phyloP scores from a whole-genome alignment of 2,888 invertebrate genomes.

The Zaprionus lineosus region DNA sequence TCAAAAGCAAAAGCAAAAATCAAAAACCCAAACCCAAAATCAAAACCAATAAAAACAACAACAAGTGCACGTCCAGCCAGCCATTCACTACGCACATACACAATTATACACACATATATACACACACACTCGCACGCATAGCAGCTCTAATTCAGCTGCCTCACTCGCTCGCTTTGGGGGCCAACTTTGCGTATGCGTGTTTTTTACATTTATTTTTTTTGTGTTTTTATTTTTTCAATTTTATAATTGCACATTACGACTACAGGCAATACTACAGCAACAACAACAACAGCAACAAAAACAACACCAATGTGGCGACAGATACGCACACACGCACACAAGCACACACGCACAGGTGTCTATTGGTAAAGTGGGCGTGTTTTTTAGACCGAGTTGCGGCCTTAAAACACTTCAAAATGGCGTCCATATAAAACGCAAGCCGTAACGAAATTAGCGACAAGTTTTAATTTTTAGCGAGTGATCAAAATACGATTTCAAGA shows the following conservation, averaged over 20 bases:
- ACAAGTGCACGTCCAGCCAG: conserved; percentile 51
- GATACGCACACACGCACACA: conserved; percentile 11
- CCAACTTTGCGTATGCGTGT: conserved; percentile 73
- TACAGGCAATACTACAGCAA: conserved; percentile 14
- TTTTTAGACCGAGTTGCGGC: conserved; percentile 52
- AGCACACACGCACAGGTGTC: conserved; percentile 40
- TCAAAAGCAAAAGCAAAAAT: conserved; percentile 18
- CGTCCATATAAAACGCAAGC: conserved; percentile 51
- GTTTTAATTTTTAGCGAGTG: conserved; percentile 14
- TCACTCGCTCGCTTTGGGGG: conserved; percentile 44
- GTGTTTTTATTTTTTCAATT: conserved; percentile 33
- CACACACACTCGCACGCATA: conserved; percentile 19
- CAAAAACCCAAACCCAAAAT: conserved; percentile 15
- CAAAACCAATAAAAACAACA: conserved; percentile 35
- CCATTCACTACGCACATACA: conserved; percentile 59
- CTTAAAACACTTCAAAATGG: conserved; percentile 62
- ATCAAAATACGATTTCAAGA: conserved; percentile 10
- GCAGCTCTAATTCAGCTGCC: conserved; percentile 32
- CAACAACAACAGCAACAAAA: conserved; percentile 37
- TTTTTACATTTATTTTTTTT: conserved; percentile 15
- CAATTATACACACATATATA: conserved; percentile 6
- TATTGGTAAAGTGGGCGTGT: conserved; percentile 62
- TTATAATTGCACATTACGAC: conserved; percentile 71
- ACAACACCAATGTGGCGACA: conserved; percentile 14
- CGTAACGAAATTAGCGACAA: conserved; percentile 27